Conservation (phyloP, 2,113 vertebrate species). For the Cervus canadensis region DNA sequence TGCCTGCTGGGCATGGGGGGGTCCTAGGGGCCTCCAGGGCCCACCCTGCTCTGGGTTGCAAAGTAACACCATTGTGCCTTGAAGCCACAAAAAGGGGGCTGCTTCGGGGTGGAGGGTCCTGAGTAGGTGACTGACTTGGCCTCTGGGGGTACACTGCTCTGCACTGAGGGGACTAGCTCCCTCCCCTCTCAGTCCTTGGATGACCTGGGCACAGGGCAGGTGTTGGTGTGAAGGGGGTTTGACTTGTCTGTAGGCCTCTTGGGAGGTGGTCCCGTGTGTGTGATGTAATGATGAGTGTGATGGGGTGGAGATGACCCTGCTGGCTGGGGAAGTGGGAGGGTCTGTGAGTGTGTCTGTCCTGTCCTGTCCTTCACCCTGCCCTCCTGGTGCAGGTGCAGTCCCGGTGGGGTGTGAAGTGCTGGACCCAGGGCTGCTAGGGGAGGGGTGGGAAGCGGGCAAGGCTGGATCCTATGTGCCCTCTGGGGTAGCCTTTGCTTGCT, state of each 20-base stretch:
- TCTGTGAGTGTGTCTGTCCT: background rate
- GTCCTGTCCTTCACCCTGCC: background rate
- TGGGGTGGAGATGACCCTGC: background rate
- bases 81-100: background rate
- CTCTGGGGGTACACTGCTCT: accelerated
- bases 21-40: background rate
- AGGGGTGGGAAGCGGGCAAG: accelerated
- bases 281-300: background rate
- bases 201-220: background rate
- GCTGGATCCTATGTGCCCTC: background rate
- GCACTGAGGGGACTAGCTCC: background rate
- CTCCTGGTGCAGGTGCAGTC: accelerated
- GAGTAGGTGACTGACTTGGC: accelerated
- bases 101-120: background rate
- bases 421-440: background rate
- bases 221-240: background rate
- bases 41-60: background rate
- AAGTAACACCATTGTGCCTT: background rate
- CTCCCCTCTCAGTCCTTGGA: background rate
- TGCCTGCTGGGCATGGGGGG: background rate
- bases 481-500: background rate
- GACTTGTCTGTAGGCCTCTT: background rate
- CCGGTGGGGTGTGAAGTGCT: accelerated
- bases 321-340: background rate
- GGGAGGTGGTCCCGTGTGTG: background rate